Conservation (phyloP, 2,888 invertebrate genomes). For the Neocrepidodera transversa region DNA sequence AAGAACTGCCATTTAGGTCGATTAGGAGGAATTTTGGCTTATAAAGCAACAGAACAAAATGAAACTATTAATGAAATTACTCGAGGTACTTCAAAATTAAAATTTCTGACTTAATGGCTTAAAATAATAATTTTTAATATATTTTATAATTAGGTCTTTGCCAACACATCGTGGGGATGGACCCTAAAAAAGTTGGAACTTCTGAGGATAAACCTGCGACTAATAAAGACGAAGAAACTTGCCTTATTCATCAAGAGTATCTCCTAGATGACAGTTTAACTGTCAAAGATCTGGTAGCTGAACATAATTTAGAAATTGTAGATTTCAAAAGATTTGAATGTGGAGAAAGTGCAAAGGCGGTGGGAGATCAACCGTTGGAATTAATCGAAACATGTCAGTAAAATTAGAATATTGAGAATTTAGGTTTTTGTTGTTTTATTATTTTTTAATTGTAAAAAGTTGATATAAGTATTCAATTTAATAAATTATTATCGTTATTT, state of each 20-base stretch:
- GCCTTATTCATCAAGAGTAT: slow-evolving; percentile 87
- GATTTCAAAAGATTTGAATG: slow-evolving; percentile 90
- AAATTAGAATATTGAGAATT: not conserved
- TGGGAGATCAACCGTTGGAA: slow-evolving; percentile 61
- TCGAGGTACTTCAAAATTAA: too few species aligned
- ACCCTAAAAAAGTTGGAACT: slow-evolving; percentile 76
- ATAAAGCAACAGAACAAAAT: slow-evolving; percentile 61
- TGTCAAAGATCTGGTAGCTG: slow-evolving; percentile 75
- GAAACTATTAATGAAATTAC: slow-evolving; percentile 27
- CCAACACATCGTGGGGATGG: slow-evolving; percentile 93
- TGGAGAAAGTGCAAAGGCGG: slow-evolving; percentile 68
- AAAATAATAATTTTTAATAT: not conserved
- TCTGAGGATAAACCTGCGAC: slow-evolving; percentile 67
- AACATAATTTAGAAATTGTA: slow-evolving; percentile 70
- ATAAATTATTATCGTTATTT: too few species aligned
- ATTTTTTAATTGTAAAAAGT: too few species aligned
- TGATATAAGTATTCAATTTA: too few species aligned
- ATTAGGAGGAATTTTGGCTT: slow-evolving; percentile 84
- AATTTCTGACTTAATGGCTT: too few species aligned
- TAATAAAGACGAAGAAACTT: slow-evolving; percentile 77
- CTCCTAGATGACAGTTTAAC: slow-evolving; percentile 78
- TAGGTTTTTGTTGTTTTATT: too few species aligned
- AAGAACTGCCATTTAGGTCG: slow-evolving; percentile 72
- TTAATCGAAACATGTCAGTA: slow-evolving; percentile 71
- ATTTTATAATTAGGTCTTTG: slow-evolving; percentile 69